Percentiles rank a stretch among this genome's conserved stretches.
Evolutionary conservation across 2,888 invertebrate species (phyloP).

Genomic region (Eretmocerus hayati): DNA sequence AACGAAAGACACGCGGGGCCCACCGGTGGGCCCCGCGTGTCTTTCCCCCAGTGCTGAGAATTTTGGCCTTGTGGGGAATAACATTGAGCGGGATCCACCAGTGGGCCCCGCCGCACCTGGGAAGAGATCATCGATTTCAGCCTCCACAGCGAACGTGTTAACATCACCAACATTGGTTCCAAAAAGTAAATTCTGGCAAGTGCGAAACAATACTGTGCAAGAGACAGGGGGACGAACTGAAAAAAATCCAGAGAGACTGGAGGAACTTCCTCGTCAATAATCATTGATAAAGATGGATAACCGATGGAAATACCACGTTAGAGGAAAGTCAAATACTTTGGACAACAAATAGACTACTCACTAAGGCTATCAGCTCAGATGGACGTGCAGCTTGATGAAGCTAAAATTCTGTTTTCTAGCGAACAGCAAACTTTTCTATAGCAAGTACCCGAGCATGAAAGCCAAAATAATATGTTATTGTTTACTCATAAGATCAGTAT

Average conservation of each 20-base stretch:
- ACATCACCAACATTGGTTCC: conserved; percentile 10
- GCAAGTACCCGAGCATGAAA: conserved; percentile 3
- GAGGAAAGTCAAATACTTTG: conserved; percentile 13
- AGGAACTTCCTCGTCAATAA: conserved; percentile 12
- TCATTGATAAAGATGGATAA: neutral
- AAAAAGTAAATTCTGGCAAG: conserved; percentile 11
- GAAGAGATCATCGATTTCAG: neutral
- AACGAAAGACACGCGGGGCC: no score
- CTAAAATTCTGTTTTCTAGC: neutral
- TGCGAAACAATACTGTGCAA: conserved; percentile 19
- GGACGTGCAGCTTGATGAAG: conserved; percentile 11
- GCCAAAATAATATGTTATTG: conserved; percentile 12
- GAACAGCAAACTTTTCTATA: conserved; percentile 15
- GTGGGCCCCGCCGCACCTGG: neutral
- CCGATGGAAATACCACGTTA: neutral
- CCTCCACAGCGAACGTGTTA: conserved; percentile 7
- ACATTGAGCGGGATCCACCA: no score
- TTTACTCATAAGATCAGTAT: conserved; percentile 10
- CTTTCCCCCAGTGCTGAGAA: no score
- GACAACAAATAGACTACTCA: conserved; percentile 11
- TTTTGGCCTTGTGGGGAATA: no score
- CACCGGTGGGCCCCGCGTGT: no score
- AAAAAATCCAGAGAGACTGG: neutral
- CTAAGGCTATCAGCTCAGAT: conserved; percentile 3
- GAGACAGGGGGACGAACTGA: conserved; percentile 1